Evolutionary conservation across 2,113 vertebrate species (phyloP).

Genomic region (Rhinopomastus cyanomelas): DNA sequence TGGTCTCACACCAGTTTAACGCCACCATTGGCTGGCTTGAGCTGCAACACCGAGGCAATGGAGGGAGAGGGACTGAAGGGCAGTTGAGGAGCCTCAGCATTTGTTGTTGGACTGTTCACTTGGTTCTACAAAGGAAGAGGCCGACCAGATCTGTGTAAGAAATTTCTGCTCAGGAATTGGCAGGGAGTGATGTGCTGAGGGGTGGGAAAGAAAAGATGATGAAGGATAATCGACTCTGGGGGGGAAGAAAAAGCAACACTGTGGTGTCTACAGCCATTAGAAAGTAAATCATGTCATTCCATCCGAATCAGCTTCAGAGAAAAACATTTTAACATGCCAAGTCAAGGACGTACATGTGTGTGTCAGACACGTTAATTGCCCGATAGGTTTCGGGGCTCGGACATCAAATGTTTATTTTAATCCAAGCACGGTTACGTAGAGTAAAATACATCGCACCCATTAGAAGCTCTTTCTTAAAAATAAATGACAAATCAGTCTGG

Average conservation of each 20-base stretch:
- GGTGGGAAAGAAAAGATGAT: neutral
- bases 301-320: neutral
- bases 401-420: conserved; percentile 8
- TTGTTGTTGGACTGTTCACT: neutral
- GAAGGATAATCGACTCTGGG: neutral
- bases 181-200: neutral
- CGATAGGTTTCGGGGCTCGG: neutral
- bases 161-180: neutral
- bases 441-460: neutral
- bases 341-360: neutral
- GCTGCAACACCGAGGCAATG: neutral
- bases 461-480: neutral
- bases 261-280: neutral
- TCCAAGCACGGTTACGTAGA: neutral
- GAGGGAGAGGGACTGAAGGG: neutral
- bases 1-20: neutral
- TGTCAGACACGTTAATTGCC: neutral
- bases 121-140: neutral
- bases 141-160: neutral
- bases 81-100: neutral
- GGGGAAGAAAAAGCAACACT: neutral
- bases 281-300: neutral
- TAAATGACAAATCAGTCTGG: neutral
- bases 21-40: neutral
- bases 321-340: neutral